Evolutionary conservation across 2,888 invertebrate genomes (phyloP).

Genomic region (Noctuana brunneofusca): DNA sequence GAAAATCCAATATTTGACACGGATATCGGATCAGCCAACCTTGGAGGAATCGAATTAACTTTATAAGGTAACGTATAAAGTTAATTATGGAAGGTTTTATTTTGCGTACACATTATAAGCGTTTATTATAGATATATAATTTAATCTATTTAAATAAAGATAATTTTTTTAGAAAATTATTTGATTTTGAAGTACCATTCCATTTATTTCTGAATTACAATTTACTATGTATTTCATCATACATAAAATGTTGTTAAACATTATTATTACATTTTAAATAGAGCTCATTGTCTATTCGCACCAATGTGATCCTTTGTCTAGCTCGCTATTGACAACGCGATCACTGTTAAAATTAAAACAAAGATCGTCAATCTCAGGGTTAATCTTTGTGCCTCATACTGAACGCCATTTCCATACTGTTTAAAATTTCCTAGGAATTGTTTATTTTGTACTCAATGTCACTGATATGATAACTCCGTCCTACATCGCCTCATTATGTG

Average conservation of each 20-base stretch:
- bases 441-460: neutral
- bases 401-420: neutral
- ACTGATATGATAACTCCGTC: neutral
- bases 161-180: too few relatives aligned
- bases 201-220: too few relatives aligned
- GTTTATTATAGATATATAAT: too few relatives aligned
- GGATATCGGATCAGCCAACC: conserved; percentile 30
- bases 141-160: too few relatives aligned
- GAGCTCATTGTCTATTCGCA: conserved; percentile 11
- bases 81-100: too few relatives aligned
- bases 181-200: too few relatives aligned
- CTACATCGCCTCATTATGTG: too few relatives aligned
- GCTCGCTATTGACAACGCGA: conserved; percentile 4
- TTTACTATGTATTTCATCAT: too few relatives aligned
- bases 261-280: too few relatives aligned
- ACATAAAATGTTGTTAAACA: too few relatives aligned
- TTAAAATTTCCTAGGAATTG: neutral
- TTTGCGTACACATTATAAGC: too few relatives aligned
- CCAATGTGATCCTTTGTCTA: conserved; percentile 12
- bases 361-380: conserved; percentile 14
- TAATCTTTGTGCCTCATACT: conserved; percentile 1
- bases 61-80: too few relatives aligned
- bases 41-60: conserved; percentile 26
- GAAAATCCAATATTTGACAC: conserved; percentile 31
- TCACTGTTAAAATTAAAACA: conserved; percentile 12